A percentile compares a stretch with the other conserved stretches of the same genome.
Evolutionary conservation across 92 coral and sea anemone species (phyloP).

Genomic region (Meandrina meandrites): DNA sequence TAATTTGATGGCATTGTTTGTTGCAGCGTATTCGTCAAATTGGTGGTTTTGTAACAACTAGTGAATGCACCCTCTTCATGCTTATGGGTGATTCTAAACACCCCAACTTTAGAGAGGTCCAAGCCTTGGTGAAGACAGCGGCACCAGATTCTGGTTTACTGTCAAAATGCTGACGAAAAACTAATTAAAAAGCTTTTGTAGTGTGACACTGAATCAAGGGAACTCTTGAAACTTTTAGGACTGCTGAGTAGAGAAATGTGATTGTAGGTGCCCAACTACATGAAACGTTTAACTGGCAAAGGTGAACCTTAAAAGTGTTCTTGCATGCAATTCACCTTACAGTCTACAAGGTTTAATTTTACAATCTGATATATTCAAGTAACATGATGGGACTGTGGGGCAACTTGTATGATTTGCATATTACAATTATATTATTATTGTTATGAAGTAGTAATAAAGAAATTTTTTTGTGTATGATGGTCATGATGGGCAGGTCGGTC

Average conservation of each 20-base stretch:
- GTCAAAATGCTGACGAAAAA: constrained; percentile 72
- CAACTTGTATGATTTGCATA: no score
- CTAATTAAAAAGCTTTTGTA: not conserved
- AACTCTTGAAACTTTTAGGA: not conserved
- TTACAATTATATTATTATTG: no score
- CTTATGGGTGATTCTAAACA: constrained; percentile 88
- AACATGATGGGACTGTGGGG: not conserved
- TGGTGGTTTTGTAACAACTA: constrained; percentile 95
- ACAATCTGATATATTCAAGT: not conserved
- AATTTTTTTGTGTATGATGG: not conserved
- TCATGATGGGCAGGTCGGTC: not conserved
- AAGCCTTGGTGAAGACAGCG: constrained; percentile 94
- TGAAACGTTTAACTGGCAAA: not conserved
- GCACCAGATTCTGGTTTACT: constrained; percentile 96
- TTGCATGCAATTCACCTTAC: not conserved
- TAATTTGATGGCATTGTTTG: not conserved
- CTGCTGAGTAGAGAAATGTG: not conserved
- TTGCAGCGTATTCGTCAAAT: constrained; percentile 92
- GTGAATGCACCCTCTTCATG: constrained; percentile 89
- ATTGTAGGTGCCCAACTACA: not conserved
- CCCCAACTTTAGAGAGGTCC: constrained; percentile 94
- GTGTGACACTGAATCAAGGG: not conserved
- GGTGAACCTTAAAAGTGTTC: not conserved
- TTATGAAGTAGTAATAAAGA: not conserved
- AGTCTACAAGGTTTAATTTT: not conserved